phyloP scores from a whole-genome alignment of 2,797 vertebrate genomes.

The Peromyscus eremicus region DNA sequence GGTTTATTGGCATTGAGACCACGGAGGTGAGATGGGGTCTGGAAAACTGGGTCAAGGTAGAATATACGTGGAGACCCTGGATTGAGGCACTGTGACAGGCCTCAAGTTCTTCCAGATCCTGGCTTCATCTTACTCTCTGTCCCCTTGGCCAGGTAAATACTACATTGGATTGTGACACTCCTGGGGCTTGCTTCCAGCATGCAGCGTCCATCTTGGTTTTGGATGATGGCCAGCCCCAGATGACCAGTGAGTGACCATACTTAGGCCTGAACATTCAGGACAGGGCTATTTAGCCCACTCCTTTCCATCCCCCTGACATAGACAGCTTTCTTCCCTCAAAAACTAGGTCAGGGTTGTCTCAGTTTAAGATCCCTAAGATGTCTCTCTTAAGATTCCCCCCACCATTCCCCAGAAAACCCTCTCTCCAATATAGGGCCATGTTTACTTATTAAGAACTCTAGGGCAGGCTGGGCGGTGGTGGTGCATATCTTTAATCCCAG shows the following conservation, averaged over 20 bases:
- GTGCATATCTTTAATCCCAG: too few species aligned
- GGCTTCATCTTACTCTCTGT: conserved; percentile 8
- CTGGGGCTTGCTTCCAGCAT: conserved; percentile 82
- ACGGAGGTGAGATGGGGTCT: neutral
- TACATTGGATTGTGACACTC: conserved; percentile 86
- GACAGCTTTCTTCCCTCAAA: neutral
- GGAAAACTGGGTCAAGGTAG: neutral
- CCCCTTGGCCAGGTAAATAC: conserved; percentile 84
- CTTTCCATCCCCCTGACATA: neutral
- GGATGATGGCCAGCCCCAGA: conserved; percentile 61
- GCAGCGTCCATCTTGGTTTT: conserved; percentile 84
- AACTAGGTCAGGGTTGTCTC: neutral
- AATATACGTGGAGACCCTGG: neutral
- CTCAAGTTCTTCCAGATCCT: neutral
- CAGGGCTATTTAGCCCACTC: neutral
- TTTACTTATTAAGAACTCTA: neutral
- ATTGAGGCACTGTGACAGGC: neutral
- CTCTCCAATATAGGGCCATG: neutral
- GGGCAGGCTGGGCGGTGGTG: neutral
- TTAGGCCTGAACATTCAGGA: neutral
- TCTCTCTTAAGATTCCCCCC: neutral
- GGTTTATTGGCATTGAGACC: neutral
- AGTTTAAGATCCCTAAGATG: neutral
- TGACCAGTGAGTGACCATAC: conserved; percentile 84
- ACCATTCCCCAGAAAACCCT: neutral